Percentiles rank a stretch among this genome's conserved stretches.
phyloP scores from a whole-genome alignment of 2,113 vertebrate species.

The Struthio camelus region DNA sequence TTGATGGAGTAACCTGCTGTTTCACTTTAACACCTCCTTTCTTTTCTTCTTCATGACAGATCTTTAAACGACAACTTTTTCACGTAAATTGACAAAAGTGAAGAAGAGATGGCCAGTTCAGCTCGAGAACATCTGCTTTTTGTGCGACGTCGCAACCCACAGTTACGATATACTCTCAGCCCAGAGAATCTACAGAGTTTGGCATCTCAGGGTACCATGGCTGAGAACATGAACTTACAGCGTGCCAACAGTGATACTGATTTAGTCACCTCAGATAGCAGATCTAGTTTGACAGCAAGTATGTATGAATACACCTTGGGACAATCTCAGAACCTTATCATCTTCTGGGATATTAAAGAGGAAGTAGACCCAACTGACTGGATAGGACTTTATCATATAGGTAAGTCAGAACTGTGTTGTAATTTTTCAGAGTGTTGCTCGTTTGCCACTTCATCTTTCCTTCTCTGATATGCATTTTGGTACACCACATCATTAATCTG shows the following conservation, averaged over 20 bases:
- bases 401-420: conserved; percentile 73
- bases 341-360: conserved; percentile 99
- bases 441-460: background rate
- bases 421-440: background rate
- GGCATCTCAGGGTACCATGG: conserved; percentile 81
- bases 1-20: background rate
- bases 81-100: background rate
- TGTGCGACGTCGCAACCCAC: conserved; percentile 88
- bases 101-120: conserved; percentile 80
- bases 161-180: conserved; percentile 93
- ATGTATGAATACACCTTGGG: conserved; percentile 92
- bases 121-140: conserved; percentile 90
- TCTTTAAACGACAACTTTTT: conserved; percentile 57
- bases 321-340: conserved; percentile 93
- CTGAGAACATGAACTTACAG: conserved; percentile 82
- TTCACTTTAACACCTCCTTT: background rate
- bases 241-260: conserved; percentile 97
- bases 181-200: conserved; percentile 94
- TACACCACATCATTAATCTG: background rate
- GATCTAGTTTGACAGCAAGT: conserved; percentile 94
- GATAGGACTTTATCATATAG: conserved; percentile 98
- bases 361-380: conserved; percentile 98
- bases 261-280: conserved; percentile 92
- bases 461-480: background rate
- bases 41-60: conserved; percentile 21